Percentiles rank a stretch among this genome's conserved stretches.
phyloP scores from a whole-genome alignment of 2,113 vertebrate species.

The cattle (Bos taurus) region DNA sequence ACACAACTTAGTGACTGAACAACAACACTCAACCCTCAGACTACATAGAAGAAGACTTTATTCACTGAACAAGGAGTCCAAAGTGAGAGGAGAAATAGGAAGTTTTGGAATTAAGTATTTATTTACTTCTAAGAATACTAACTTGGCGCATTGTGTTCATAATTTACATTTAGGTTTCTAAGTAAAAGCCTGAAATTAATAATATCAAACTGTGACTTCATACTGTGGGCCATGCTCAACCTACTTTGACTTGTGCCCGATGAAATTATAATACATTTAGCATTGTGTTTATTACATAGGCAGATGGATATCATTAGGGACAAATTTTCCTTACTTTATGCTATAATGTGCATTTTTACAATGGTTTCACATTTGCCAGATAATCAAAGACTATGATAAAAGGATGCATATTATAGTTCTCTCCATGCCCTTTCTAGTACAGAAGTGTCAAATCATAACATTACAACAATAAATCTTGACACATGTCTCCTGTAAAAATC shows the following conservation, averaged over 20 bases:
- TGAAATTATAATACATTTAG: not conserved
- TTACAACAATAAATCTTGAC: constrained; percentile 44
- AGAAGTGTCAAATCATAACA: constrained; percentile 10
- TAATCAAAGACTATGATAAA: constrained; percentile 50
- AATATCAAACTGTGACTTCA: not conserved
- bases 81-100: not conserved
- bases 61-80: not conserved
- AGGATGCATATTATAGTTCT: constrained; percentile 2
- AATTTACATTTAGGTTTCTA: not conserved
- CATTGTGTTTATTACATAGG: not conserved
- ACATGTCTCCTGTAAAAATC: constrained; percentile 35
- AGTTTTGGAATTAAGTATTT: not conserved
- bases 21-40: not conserved
- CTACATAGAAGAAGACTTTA: not conserved
- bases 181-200: not conserved
- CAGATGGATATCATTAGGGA: not conserved
- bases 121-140: not conserved
- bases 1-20: not conserved
- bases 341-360: not conserved
- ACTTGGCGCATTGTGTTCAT: not conserved
- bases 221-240: not conserved
- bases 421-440: not conserved
- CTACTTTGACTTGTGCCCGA: not conserved
- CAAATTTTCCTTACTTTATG: not conserved
- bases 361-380: not conserved